phyloP scores from a whole-genome alignment of 2,888 invertebrate species.

The Augochlorella aurata region DNA sequence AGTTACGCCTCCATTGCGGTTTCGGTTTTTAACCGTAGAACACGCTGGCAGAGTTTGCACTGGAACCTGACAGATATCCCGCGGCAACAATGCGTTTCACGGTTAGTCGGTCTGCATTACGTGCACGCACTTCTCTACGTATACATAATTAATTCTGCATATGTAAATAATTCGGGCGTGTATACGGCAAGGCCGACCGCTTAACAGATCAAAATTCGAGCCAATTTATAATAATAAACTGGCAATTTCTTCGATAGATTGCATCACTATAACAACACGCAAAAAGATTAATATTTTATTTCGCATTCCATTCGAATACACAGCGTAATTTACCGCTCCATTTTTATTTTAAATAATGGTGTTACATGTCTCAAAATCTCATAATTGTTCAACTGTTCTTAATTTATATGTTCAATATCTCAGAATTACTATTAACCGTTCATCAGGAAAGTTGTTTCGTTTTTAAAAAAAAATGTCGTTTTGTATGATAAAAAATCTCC shows the following conservation, averaged over 20 bases:
- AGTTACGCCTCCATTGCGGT: background rate
- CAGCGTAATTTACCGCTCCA: background rate
- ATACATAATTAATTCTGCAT: slow-evolving; percentile 55
- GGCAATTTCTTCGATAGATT: background rate
- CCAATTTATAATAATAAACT: slow-evolving; percentile 3
- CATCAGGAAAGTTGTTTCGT: too few relatives aligned
- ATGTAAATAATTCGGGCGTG: slow-evolving; percentile 45
- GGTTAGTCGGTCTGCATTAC: slow-evolving; percentile 23
- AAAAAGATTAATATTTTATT: background rate
- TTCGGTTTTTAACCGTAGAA: background rate
- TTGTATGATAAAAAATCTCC: too few relatives aligned
- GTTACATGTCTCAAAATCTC: background rate
- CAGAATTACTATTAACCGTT: too few relatives aligned
- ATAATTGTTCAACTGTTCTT: too few relatives aligned
- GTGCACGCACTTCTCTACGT: slow-evolving; percentile 39
- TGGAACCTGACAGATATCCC: slow-evolving; percentile 15
- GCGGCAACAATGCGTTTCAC: slow-evolving; percentile 41
- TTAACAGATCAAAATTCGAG: slow-evolving; percentile 9
- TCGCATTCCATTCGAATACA: background rate
- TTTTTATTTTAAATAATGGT: background rate
- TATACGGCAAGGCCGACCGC: slow-evolving; percentile 24
- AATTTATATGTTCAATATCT: too few relatives aligned
- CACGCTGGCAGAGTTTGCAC: background rate
- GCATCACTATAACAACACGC: background rate
- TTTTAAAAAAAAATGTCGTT: too few relatives aligned